Conservation (phyloP, 1,140 invertebrate species). For the Caenorhabditis latens region DNA sequence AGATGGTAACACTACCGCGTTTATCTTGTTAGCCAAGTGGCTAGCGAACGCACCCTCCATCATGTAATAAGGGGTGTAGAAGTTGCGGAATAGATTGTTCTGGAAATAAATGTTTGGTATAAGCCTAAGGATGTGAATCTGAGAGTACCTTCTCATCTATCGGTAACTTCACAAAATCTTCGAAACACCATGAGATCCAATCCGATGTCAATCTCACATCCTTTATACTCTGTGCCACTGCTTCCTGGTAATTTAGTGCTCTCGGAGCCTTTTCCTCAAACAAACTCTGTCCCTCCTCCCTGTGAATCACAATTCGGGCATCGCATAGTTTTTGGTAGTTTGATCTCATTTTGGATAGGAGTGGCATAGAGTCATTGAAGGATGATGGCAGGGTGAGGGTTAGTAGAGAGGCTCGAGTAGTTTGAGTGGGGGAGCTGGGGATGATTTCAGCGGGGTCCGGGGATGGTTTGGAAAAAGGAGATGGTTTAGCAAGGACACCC, state of each 20-base stretch:
- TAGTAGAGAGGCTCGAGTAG: too few species aligned
- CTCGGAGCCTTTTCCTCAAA: not conserved
- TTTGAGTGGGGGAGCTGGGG: too few species aligned
- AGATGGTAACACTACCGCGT: not conserved
- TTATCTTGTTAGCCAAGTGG: not conserved
- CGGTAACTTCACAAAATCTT: not conserved
- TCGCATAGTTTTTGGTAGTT: constrained; percentile 5
- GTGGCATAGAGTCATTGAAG: not conserved
- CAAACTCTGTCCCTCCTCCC: not conserved
- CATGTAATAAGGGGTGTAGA: not conserved
- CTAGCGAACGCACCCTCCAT: not conserved
- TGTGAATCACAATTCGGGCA: not conserved
- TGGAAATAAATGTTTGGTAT: not conserved
- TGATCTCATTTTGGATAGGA: not conserved
- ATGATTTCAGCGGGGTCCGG: too few species aligned
- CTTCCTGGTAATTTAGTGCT: not conserved
- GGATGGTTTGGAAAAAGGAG: not conserved
- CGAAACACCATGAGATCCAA: constrained; percentile 5
- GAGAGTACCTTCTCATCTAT: not conserved
- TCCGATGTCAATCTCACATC: not conserved
- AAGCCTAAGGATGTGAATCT: too few species aligned
- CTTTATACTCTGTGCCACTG: not conserved
- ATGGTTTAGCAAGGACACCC: not conserved
- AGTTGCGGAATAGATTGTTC: not conserved
- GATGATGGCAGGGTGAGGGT: not conserved